phyloP scores from a whole-genome alignment of 2,888 invertebrate species.

The Listrodromus nycthemerus region DNA sequence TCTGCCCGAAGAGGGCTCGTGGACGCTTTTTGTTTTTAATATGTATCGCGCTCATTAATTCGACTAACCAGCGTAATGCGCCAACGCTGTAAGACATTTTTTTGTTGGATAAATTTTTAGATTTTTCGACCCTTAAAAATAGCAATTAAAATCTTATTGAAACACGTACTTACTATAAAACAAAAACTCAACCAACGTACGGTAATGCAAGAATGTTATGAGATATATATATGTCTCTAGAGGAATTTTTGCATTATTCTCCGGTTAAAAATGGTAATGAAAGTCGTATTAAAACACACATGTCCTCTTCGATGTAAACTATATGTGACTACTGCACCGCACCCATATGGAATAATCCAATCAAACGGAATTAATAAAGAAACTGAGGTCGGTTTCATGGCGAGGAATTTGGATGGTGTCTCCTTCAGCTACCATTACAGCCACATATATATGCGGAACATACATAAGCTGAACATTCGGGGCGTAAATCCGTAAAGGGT shows the following conservation, averaged over 20 bases:
- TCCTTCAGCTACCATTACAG: background rate
- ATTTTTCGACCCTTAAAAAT: background rate
- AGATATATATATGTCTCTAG: background rate
- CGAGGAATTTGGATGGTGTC: background rate
- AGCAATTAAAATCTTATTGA: background rate
- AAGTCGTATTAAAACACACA: background rate
- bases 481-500: constrained; percentile 74
- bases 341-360: background rate
- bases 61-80: background rate
- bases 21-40: background rate
- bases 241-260: too few species aligned
- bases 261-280: background rate
- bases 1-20: background rate
- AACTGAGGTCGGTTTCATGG: background rate
- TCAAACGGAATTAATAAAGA: constrained; percentile 1
- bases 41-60: background rate
- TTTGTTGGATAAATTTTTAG: background rate
- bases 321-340: too few species aligned
- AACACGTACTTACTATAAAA: background rate
- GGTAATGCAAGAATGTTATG: background rate
- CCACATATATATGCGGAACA: background rate
- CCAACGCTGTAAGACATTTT: background rate
- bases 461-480: constrained; percentile 53
- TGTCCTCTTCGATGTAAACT: background rate
- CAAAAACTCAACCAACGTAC: background rate